A percentile compares a stretch with the other conserved stretches of the same genome.
Conservation (phyloP, 2,113 vertebrate genomes). For the Tichodroma muraria region DNA sequence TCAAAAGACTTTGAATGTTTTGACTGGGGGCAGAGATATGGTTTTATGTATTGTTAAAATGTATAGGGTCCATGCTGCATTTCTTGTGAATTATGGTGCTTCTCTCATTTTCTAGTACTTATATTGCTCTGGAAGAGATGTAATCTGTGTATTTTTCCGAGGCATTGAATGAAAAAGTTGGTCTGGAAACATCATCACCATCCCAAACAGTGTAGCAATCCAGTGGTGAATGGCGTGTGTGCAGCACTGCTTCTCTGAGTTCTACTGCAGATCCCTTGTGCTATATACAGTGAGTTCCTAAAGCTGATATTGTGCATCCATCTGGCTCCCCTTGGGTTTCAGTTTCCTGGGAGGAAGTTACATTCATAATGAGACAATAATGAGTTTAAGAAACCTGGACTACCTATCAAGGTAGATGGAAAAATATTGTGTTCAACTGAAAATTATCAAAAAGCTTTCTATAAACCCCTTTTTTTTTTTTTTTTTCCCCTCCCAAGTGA, state of each 20-base stretch:
- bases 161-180: constrained; percentile 40
- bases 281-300: constrained; percentile 31
- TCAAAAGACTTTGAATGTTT: constrained; percentile 40
- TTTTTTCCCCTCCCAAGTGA: background rate
- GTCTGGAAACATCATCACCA: constrained; percentile 48
- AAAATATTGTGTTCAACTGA: background rate
- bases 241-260: constrained; percentile 29
- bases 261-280: constrained; percentile 18
- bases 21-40: constrained; percentile 18
- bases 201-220: constrained; percentile 44
- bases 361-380: background rate
- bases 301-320: constrained; percentile 23
- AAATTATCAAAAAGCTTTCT: constrained; percentile 24
- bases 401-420: constrained; percentile 1
- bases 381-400: constrained; percentile 19
- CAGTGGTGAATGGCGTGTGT: constrained; percentile 23
- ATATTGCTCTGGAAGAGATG: constrained; percentile 44
- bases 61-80: constrained; percentile 59
- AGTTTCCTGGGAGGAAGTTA: constrained; percentile 25
- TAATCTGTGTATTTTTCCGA: constrained; percentile 54
- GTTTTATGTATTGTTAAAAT: constrained; percentile 18
- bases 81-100: constrained; percentile 71
- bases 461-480: background rate
- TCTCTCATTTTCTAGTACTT: constrained; percentile 66
- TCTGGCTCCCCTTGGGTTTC: constrained; percentile 22